Percentiles rank a stretch among this genome's conserved stretches.
phyloP scores from a whole-genome alignment of 2,113 vertebrate species.

The Cololabis saira region DNA sequence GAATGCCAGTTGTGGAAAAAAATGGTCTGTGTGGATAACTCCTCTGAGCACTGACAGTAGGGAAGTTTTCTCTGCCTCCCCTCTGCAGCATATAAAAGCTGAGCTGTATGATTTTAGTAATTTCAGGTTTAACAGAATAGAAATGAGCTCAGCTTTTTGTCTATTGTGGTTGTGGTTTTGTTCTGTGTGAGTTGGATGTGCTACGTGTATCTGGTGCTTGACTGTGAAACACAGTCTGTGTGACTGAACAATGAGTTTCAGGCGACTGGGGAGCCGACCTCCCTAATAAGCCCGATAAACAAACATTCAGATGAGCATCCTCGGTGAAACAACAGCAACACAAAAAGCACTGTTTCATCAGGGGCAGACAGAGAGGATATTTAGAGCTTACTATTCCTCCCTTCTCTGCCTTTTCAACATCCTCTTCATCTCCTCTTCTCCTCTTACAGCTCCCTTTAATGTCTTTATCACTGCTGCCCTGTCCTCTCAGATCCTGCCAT shows the following conservation, averaged over 20 bases:
- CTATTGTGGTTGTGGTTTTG: neutral
- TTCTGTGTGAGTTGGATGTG: slow-evolving; percentile 8
- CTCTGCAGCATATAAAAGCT: slow-evolving; percentile 37
- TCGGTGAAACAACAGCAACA: slow-evolving; percentile 61
- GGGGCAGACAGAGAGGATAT: slow-evolving; percentile 65
- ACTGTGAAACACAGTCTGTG: slow-evolving; percentile 30
- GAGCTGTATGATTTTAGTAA: slow-evolving; percentile 23
- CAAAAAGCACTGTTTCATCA: slow-evolving; percentile 68
- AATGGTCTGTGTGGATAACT: slow-evolving; percentile 27
- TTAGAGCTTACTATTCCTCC: slow-evolving; percentile 61
- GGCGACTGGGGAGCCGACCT: slow-evolving; percentile 52
- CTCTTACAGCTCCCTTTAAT: slow-evolving; percentile 21
- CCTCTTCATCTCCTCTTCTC: slow-evolving; percentile 35
- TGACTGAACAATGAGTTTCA: slow-evolving; percentile 56
- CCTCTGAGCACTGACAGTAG: slow-evolving; percentile 27
- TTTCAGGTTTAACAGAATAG: slow-evolving; percentile 16
- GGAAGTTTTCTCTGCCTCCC: slow-evolving; percentile 22
- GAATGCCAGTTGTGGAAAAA: slow-evolving; percentile 33
- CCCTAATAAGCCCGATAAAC: slow-evolving; percentile 72
- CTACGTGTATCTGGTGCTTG: slow-evolving; percentile 32
- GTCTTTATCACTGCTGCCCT: slow-evolving; percentile 20
- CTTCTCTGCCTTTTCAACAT: slow-evolving; percentile 57
- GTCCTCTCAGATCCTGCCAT: slow-evolving; percentile 27
- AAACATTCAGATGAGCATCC: slow-evolving; percentile 61
- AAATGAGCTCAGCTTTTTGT: slow-evolving; percentile 5